Evolutionary conservation across 1,140 invertebrate genomes (phyloP), one percentile per base, ranked within the genome.

Genomic region (Brachionus rotundiformis): DNA sequence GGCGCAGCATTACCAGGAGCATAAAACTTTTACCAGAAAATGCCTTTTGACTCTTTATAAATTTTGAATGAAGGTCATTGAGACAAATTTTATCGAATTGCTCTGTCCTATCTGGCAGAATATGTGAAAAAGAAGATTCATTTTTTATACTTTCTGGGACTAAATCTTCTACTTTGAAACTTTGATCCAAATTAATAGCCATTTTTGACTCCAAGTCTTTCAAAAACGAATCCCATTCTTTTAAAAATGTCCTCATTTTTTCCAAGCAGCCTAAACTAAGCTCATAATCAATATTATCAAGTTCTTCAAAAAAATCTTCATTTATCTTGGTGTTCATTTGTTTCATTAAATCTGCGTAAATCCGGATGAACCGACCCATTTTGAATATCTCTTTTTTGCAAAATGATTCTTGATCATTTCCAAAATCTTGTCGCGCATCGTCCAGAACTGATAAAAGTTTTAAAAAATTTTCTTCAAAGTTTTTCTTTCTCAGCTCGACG

Each of bases 241-340:
- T 31, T 29, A 59, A 59, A 59, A 79, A 54, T 13, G 3, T 33
- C 3, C 47, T 59, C 8, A 63, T 11, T 79, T 25, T 19, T 59
- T 41, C 23, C 16, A 7, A 11, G 33, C n/a, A 61, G 39, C 8
- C 6, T 2, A 44, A 44, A 44, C 25, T 79, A 13, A 77, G 8
- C 27, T 77, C 75, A 49, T 16, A 77, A 36, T 71, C 75, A 49
- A 77, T 13, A 77, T 77, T 59, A 0, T 77, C 75, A 6, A 77
- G 25, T 36, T 54, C 76, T 11, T 79, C 44, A 2, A 39, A 1
- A 23, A 79, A 19, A 31, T 79, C 76, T 36, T 59, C 44, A 31
- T 59, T 63, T 8, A 59, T 11, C 16, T 59, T 54, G 23, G 29
- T 41, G 8, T 79, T 25, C 16, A 61, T 19, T 33, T 33, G 27